These are phyloP conservation scores for Neria commutata DNA, from an alignment of 2,888 invertebrate genomes.

Conservation along the genomic window DNA sequence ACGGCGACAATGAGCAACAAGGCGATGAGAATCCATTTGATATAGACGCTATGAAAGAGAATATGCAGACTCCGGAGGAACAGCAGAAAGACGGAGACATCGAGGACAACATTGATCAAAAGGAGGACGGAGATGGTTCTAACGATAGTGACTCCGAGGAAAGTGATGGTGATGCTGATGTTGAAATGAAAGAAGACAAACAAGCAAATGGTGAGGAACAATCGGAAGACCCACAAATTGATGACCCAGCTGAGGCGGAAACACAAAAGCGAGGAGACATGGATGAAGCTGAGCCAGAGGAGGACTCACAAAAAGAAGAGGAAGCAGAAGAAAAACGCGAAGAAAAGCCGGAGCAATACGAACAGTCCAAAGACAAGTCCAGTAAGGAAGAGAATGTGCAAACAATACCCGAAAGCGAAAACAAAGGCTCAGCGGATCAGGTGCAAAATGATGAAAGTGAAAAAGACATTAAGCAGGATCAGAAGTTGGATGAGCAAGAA, in stretches of 20 bases:
- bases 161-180: conserved; percentile 61
- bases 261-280: conserved; percentile 60
- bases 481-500: conserved; percentile 64
- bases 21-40: conserved; percentile 84
- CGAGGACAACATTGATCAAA: conserved; percentile 62
- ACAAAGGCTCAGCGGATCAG: conserved; percentile 58
- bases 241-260: conserved; percentile 60
- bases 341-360: conserved; percentile 57
- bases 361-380: conserved; percentile 57
- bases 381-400: conserved; percentile 61
- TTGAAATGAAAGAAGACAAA: conserved; percentile 55
- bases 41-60: conserved; percentile 78
- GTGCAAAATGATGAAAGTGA: conserved; percentile 60
- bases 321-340: conserved; percentile 62
- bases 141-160: conserved; percentile 58
- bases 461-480: conserved; percentile 60
- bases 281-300: conserved; percentile 60
- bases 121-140: conserved; percentile 64
- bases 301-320: conserved; percentile 70
- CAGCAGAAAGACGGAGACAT: conserved; percentile 45
- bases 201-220: conserved; percentile 62
- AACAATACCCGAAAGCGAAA: conserved; percentile 53
- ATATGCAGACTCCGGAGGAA: conserved; percentile 58
- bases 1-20: conserved; percentile 65
- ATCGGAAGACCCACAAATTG: conserved; percentile 67